phyloP scores from a whole-genome alignment of 2,888 invertebrate species.

The Mythimna vitellina region DNA sequence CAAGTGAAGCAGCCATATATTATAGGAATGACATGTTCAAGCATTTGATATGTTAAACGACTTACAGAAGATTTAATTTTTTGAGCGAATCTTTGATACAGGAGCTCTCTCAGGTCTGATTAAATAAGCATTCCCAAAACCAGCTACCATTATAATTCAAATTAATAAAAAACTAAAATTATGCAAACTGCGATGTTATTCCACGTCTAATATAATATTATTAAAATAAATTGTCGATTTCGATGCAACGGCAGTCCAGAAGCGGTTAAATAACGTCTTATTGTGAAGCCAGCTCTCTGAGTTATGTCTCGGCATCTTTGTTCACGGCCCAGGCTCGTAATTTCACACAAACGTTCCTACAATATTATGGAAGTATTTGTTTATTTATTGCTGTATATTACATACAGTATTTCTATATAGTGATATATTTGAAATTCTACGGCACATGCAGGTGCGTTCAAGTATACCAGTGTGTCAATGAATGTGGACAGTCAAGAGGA shows the following conservation, averaged over 20 bases:
- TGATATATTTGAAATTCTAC: slow-evolving; percentile 66
- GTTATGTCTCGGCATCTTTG: slow-evolving; percentile 50
- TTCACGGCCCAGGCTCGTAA: slow-evolving; percentile 53
- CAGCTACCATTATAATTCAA: slow-evolving; percentile 32
- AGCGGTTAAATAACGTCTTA: slow-evolving; percentile 53
- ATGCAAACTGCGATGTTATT: slow-evolving; percentile 59
- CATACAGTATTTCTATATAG: slow-evolving; percentile 55
- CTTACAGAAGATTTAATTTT: neutral
- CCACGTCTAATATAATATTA: slow-evolving; percentile 59
- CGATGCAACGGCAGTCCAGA: slow-evolving; percentile 54
- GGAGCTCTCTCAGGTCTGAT: slow-evolving; percentile 1
- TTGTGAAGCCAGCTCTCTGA: slow-evolving; percentile 54
- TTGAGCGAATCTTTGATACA: slow-evolving; percentile 3
- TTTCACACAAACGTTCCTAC: slow-evolving; percentile 64
- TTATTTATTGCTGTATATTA: slow-evolving; percentile 67
- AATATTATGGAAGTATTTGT: slow-evolving; percentile 68
- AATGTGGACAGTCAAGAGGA: slow-evolving; percentile 14
- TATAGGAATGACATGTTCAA: neutral
- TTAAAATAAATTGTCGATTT: slow-evolving; percentile 64
- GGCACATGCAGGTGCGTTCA: slow-evolving; percentile 43
- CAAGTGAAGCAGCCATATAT: neutral
- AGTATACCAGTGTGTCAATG: slow-evolving; percentile 21
- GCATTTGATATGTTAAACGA: neutral
- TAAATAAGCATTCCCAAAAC: slow-evolving; percentile 30
- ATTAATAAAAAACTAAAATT: slow-evolving; percentile 46